Evolutionary conservation across 2,113 vertebrate species (phyloP).

Genomic region (Spizaetus ornatus): DNA sequence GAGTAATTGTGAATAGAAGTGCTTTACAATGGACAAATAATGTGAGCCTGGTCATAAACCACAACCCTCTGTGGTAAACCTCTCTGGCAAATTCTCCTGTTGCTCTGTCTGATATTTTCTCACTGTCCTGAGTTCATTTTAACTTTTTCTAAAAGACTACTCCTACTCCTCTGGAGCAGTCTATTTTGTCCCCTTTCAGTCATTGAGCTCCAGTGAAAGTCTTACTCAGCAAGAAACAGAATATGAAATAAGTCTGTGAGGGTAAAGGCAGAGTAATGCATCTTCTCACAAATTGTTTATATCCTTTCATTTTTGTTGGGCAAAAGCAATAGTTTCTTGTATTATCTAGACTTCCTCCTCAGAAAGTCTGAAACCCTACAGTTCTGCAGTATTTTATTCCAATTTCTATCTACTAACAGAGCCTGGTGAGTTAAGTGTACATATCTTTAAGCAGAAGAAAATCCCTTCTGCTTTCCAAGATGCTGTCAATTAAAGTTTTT

Average conservation of each 20-base stretch:
- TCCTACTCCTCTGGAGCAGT: background rate
- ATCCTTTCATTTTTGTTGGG: background rate
- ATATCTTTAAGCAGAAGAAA: background rate
- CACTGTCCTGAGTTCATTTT: background rate
- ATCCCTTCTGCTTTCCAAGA: background rate
- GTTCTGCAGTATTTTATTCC: background rate
- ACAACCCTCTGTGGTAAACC: fast-evolving
- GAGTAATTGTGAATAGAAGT: background rate
- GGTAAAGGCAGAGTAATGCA: background rate
- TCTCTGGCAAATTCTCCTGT: background rate
- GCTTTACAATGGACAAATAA: background rate
- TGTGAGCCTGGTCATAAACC: background rate
- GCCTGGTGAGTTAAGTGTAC: background rate
- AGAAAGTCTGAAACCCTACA: background rate
- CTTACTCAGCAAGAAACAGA: background rate
- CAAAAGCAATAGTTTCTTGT: background rate
- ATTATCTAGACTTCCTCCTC: background rate
- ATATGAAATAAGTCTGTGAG: background rate
- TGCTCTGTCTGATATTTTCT: background rate
- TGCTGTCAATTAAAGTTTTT: background rate
- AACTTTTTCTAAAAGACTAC: background rate
- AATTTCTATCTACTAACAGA: background rate
- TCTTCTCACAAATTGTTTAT: background rate
- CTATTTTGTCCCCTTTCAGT: background rate
- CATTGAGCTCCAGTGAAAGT: background rate